These are phyloP conservation scores for Astropecten irregularis DNA, from an alignment of 53 echinoderm and acorn worm genomes.

Conservation along the genomic window DNA sequence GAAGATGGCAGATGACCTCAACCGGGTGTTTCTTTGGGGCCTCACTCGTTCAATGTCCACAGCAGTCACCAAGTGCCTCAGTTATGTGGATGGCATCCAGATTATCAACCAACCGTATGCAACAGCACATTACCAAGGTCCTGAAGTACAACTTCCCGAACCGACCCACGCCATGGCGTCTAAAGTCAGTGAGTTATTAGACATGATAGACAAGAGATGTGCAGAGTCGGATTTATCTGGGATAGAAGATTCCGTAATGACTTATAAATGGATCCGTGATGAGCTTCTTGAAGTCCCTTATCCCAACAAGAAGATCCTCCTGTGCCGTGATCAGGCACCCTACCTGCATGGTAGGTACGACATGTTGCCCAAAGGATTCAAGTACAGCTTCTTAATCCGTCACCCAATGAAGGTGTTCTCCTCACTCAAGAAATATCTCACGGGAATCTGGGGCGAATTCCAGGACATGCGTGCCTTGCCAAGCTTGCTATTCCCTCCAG, in stretches of 20 bases:
- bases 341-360: slow-evolving; percentile 9
- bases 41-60: slow-evolving; percentile 19
- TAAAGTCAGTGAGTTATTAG: too few species aligned
- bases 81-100: slow-evolving; percentile 13
- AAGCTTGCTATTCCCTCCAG: slow-evolving; percentile 1
- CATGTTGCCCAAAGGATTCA: slow-evolving; percentile 1
- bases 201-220: neutral
- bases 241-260: neutral
- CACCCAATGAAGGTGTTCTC: slow-evolving; percentile 44
- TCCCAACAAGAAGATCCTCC: slow-evolving; percentile 2
- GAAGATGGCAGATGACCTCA: slow-evolving; percentile 3
- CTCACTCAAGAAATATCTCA: neutral
- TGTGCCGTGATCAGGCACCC: neutral
- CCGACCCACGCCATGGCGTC: too few species aligned
- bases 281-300: neutral
- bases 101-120: neutral
- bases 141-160: neutral
- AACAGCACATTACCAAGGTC: neutral
- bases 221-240: neutral
- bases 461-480: neutral
- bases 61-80: slow-evolving; percentile 8
- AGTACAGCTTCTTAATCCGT: slow-evolving; percentile 51
- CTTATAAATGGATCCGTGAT: neutral
- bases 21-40: slow-evolving; percentile 22
- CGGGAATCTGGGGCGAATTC: neutral